Percentiles rank a stretch among this genome's conserved stretches.
Evolutionary conservation across 2,888 invertebrate species (phyloP).

Genomic region (Epirrhoe tristata): DNA sequence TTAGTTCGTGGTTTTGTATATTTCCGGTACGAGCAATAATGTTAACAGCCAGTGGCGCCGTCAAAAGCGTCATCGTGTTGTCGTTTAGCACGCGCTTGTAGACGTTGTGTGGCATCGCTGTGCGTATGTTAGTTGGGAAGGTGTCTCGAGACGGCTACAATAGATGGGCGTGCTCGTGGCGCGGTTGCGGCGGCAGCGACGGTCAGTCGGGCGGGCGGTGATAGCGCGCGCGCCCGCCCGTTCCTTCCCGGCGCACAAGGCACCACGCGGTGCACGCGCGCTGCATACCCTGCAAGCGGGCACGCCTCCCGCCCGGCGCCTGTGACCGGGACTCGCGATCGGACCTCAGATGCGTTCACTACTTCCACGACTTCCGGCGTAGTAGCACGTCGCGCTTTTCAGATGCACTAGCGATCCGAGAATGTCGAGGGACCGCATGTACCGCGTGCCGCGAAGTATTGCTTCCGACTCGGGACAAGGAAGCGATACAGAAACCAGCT

Average conservation of each 20-base stretch:
- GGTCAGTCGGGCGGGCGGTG: constrained; percentile 64
- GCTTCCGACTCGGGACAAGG: constrained; percentile 14
- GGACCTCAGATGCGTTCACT: constrained; percentile 54
- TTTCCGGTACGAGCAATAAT: not conserved
- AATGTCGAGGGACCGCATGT: constrained; percentile 15
- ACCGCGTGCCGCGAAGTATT: constrained; percentile 1
- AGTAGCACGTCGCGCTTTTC: constrained; percentile 26
- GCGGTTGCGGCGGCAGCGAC: constrained; percentile 16
- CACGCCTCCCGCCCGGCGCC: constrained; percentile 58
- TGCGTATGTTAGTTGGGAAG: constrained; percentile 8
- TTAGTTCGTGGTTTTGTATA: not conserved
- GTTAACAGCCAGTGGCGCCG: constrained; percentile 5
- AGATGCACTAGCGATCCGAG: constrained; percentile 8
- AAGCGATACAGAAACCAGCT: constrained; percentile 5
- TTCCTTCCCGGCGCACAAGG: constrained; percentile 29
- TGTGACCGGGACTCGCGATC: constrained; percentile 45
- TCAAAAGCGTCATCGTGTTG: constrained; percentile 14
- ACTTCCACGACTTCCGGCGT: constrained; percentile 43
- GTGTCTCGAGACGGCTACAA: constrained; percentile 38
- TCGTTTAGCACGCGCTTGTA: constrained; percentile 23
- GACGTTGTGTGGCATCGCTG: constrained; percentile 11
- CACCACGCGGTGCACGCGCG: constrained; percentile 49
- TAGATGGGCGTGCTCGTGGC: constrained; percentile 53
- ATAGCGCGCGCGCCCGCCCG: constrained; percentile 57
- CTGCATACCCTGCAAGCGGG: constrained; percentile 55